Percentiles rank a stretch among this genome's conserved stretches.
phyloP scores from a whole-genome alignment of 2,888 invertebrate genomes.

The Molanna angustata region DNA sequence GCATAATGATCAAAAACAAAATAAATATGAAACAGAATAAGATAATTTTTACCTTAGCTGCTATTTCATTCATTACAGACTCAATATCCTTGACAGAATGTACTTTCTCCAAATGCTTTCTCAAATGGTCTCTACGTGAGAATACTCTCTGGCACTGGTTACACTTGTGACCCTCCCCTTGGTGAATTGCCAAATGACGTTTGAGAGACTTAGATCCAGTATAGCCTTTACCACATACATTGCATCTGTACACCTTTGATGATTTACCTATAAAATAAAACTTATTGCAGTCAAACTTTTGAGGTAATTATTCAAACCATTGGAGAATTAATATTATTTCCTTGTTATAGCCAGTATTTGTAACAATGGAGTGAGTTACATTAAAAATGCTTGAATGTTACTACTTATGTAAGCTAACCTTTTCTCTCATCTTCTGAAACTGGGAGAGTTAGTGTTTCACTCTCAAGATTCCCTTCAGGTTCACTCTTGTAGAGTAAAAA shows the following conservation, averaged over 20 bases:
- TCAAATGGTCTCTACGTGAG: slow-evolving; percentile 23
- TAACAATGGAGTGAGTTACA: no score
- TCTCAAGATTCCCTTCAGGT: slow-evolving; percentile 17
- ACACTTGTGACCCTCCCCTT: slow-evolving; percentile 19
- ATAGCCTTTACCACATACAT: slow-evolving; percentile 24
- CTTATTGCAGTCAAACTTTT: not conserved
- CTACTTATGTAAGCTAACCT: no score
- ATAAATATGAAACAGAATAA: no score
- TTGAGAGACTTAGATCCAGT: slow-evolving; percentile 20
- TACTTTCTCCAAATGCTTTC: slow-evolving; percentile 21
- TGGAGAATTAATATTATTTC: not conserved
- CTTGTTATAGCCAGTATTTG: no score
- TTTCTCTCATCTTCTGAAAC: not conserved
- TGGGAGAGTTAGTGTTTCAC: not conserved
- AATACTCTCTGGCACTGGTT: slow-evolving; percentile 21
- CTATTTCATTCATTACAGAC: slow-evolving; percentile 15
- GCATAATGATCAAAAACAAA: no score
- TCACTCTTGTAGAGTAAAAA: slow-evolving; percentile 26
- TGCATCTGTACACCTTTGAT: slow-evolving; percentile 11
- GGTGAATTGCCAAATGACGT: slow-evolving; percentile 25
- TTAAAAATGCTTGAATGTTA: no score
- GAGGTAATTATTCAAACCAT: not conserved
- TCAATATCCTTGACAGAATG: slow-evolving; percentile 22
- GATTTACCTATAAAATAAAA: not conserved
- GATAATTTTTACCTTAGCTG: slow-evolving; percentile 21